These are phyloP conservation scores for Phytoseiulus persimilis DNA, from an alignment of 2,888 invertebrate species.

Conservation along the genomic window DNA sequence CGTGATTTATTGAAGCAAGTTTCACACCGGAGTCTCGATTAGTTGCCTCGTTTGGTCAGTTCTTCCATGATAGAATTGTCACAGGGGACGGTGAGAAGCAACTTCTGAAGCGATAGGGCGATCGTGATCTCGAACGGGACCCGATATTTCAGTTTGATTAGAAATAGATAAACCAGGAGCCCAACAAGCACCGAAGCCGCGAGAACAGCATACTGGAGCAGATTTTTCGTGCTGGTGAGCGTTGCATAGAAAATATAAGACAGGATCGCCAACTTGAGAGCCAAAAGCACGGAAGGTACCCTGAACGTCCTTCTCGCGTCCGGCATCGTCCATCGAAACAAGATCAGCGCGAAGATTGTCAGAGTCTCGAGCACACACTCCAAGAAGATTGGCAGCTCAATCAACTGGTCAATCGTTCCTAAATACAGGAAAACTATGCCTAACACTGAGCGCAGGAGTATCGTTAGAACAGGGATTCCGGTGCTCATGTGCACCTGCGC, in stretches of 20 bases:
- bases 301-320: background rate
- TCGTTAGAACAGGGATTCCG: background rate
- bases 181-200: too few species aligned
- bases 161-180: background rate
- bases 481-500: background rate
- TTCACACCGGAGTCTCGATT: too few species aligned
- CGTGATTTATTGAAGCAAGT: too few species aligned
- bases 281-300: background rate
- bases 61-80: background rate
- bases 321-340: background rate
- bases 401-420: constrained; percentile 6
- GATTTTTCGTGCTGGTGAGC: background rate
- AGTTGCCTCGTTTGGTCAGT: too few species aligned
- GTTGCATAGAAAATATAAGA: background rate
- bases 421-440: background rate
- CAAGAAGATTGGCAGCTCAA: background rate
- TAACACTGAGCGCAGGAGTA: background rate
- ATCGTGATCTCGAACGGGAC: background rate
- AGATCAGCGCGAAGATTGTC: background rate
- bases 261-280: background rate
- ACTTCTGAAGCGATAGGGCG: background rate
- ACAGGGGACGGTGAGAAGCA: constrained; percentile 6
- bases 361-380: background rate
- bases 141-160: background rate
- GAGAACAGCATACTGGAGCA: too few species aligned